Conservation (phyloP, 2,888 invertebrate species). For the Caenorhabditis doughertyi region DNA sequence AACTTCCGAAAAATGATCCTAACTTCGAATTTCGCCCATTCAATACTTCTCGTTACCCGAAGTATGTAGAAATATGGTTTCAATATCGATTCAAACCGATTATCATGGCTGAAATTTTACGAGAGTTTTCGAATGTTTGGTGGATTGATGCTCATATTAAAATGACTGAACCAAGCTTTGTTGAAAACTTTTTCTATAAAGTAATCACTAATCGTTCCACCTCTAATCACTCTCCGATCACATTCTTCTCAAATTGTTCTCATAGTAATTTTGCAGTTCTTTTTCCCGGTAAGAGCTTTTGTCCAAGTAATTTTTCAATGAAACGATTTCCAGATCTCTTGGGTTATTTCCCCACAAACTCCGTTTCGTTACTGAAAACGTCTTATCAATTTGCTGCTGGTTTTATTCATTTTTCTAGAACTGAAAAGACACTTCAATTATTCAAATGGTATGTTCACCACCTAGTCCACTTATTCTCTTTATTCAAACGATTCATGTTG, state of each 20-base stretch:
- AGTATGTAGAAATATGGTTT: not conserved
- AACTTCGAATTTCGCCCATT: slow-evolving; percentile 8
- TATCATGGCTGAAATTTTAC: slow-evolving; percentile 33
- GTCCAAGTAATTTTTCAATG: no score
- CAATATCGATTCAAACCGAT: slow-evolving; percentile 40
- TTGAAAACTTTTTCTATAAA: not conserved
- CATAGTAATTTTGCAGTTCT: slow-evolving; percentile 11
- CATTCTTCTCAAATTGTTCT: not conserved
- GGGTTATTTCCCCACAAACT: not conserved
- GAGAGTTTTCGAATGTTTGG: slow-evolving; percentile 18
- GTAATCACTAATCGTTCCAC: not conserved
- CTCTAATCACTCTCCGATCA: not conserved
- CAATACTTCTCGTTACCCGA: not conserved
- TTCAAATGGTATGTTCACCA: slow-evolving; percentile 30
- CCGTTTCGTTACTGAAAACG: not conserved
- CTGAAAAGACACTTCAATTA: not conserved
- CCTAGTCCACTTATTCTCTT: no score
- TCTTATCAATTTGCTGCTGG: not conserved
- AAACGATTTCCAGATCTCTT: slow-evolving; percentile 2
- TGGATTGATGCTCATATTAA: slow-evolving; percentile 44
- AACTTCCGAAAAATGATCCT: not conserved
- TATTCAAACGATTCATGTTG: no score
- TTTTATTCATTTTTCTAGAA: slow-evolving; percentile 9
- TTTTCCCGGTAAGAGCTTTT: not conserved
- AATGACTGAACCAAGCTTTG: not conserved